A percentile compares a stretch with the other conserved stretches of the same genome.
Evolutionary conservation across 2,888 invertebrate species (phyloP).

Genomic region (Epistrophella euchroma): DNA sequence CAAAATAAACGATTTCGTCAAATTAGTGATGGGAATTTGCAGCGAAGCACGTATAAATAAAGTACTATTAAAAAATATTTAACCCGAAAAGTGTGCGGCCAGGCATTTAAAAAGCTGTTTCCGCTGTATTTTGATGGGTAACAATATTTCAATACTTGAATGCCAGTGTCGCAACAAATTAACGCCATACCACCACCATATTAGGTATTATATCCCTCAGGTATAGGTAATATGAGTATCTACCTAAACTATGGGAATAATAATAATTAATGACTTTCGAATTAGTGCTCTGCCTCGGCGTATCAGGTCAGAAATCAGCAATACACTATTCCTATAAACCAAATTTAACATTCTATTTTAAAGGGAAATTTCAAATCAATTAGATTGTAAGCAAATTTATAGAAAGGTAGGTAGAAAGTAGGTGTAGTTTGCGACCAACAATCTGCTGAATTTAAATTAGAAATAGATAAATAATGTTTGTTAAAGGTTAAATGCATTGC

Average conservation of each 20-base stretch:
- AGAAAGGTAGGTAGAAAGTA: not conserved
- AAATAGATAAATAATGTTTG: not conserved
- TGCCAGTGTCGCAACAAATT: not conserved
- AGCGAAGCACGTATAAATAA: constrained; percentile 41
- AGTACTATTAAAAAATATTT: not conserved
- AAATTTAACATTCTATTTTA: not conserved
- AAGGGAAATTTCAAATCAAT: constrained; percentile 10
- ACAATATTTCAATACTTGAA: not conserved
- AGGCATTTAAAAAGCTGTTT: constrained; percentile 64
- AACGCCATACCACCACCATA: not conserved
- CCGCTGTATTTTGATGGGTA: not conserved
- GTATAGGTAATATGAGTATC: not conserved
- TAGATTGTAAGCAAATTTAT: constrained; percentile 9
- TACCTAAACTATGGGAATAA: not conserved
- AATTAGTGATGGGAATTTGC: constrained; percentile 64
- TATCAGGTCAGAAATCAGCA: constrained; percentile 43
- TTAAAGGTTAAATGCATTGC: not conserved
- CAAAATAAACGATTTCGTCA: constrained; percentile 58
- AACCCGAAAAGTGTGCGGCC: constrained; percentile 48
- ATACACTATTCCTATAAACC: not conserved
- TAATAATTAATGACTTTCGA: constrained; percentile 63
- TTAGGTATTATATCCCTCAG: not conserved
- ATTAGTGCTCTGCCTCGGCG: constrained; percentile 60
- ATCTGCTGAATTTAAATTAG: constrained; percentile 6
- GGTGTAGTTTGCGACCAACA: not conserved